A percentile compares a stretch with the other conserved stretches of the same genome.
These are phyloP conservation scores for Uloborus plumipes DNA, from an alignment of 2,888 invertebrate species.

Conservation along the genomic window DNA sequence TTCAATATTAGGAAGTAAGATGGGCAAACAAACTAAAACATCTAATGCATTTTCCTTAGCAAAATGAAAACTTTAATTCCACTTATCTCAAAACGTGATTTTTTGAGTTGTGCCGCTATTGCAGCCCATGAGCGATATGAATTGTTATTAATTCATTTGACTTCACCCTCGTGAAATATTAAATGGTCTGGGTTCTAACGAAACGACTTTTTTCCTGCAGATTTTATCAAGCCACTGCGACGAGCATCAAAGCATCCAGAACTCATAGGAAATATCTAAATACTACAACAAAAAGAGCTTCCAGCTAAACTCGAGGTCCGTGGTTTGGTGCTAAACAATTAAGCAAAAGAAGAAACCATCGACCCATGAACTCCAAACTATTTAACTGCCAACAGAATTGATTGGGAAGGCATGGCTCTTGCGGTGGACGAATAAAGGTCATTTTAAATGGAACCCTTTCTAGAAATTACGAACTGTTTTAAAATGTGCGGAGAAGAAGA, in stretches of 20 bases:
- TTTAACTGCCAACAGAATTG: slow-evolving; percentile 51
- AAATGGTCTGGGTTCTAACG: too few species aligned
- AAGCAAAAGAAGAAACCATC: slow-evolving; percentile 59
- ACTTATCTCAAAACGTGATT: too few species aligned
- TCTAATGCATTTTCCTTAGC: too few species aligned
- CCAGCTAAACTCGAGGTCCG: slow-evolving; percentile 53
- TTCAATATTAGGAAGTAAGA: too few species aligned
- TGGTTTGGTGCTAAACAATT: slow-evolving; percentile 62
- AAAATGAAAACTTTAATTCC: too few species aligned
- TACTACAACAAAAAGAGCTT: slow-evolving; percentile 60
- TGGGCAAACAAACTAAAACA: too few species aligned
- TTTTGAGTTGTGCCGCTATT: too few species aligned
- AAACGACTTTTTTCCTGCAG: background rate
- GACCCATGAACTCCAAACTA: slow-evolving; percentile 46
- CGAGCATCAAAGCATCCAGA: slow-evolving; percentile 33
- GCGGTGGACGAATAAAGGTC: slow-evolving; percentile 17
- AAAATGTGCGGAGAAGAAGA: slow-evolving; percentile 12
- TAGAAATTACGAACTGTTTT: slow-evolving; percentile 1
- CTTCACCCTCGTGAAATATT: too few species aligned
- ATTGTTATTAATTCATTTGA: too few species aligned
- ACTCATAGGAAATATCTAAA: slow-evolving; percentile 45
- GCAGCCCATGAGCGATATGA: too few species aligned
- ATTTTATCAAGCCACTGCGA: slow-evolving; percentile 49
- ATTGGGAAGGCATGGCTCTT: slow-evolving; percentile 17
- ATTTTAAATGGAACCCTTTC: slow-evolving; percentile 9